A percentile compares a stretch with the other conserved stretches of the same genome.
phyloP scores from a whole-genome alignment of 2,888 invertebrate genomes.

The Vanessa cardui region DNA sequence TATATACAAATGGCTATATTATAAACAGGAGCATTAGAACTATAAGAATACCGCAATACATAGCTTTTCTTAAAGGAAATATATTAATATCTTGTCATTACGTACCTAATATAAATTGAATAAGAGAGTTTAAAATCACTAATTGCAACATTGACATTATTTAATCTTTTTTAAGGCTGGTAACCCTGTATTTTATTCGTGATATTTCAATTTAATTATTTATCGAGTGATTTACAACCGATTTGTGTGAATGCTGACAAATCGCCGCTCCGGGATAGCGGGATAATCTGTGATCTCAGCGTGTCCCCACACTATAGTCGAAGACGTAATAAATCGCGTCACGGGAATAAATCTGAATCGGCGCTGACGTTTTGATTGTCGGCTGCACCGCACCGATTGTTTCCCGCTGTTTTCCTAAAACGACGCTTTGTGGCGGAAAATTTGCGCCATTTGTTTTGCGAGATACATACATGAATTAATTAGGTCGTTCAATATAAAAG shows the following conservation, averaged over 20 bases:
- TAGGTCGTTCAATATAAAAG: background rate
- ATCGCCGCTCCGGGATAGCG: conserved; percentile 33
- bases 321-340: conserved; percentile 58
- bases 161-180: background rate
- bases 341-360: conserved; percentile 74
- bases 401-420: conserved; percentile 52
- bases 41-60: no score
- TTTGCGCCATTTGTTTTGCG: conserved; percentile 38
- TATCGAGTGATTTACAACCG: conserved; percentile 31
- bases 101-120: no score
- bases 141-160: background rate
- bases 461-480: background rate
- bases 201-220: conserved; percentile 29
- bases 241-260: conserved; percentile 38
- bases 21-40: background rate
- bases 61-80: background rate
- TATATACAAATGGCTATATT: conserved; percentile 22
- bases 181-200: conserved; percentile 3
- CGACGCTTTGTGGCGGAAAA: conserved; percentile 42
- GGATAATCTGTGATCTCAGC: conserved; percentile 38
- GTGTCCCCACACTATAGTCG: conserved; percentile 35
- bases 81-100: background rate
- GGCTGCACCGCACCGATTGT: conserved; percentile 51
- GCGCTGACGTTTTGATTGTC: conserved; percentile 62
- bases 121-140: no score